These are phyloP conservation scores for Urosaurus nigricauda DNA, from an alignment of 2,797 vertebrate species.

Conservation along the genomic window DNA sequence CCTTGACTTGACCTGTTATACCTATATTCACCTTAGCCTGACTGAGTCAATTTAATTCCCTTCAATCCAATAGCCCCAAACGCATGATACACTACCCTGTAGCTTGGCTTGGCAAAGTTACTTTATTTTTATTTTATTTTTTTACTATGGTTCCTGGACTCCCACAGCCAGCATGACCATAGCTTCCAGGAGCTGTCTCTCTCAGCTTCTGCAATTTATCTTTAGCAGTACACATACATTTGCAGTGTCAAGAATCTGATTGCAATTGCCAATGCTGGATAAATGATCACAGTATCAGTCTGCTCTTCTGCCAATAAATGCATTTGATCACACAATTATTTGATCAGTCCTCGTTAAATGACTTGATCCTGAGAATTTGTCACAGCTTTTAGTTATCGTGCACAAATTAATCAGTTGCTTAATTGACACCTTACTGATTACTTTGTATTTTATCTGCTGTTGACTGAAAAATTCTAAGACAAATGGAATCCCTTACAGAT, in stretches of 20 bases:
- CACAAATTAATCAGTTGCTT: slow-evolving; percentile 16
- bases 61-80: no score
- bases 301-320: slow-evolving; percentile 18
- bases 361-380: slow-evolving; percentile 32
- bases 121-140: no score
- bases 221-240: neutral
- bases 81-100: no score
- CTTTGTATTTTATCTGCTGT: neutral
- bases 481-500: slow-evolving; percentile 37
- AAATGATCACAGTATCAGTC: slow-evolving; percentile 19
- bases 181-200: no score
- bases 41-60: no score
- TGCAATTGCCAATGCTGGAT: neutral
- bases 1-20: no score
- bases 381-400: slow-evolving; percentile 41
- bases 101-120: no score
- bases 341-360: slow-evolving; percentile 37
- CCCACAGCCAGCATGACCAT: no score
- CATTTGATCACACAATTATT: slow-evolving; percentile 32
- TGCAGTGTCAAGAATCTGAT: neutral
- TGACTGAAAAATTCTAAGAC: slow-evolving; percentile 35
- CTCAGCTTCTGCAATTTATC: neutral
- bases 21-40: no score
- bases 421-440: neutral
- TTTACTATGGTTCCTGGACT: no score